Percentiles rank a stretch among this genome's conserved stretches.
phyloP scores from a whole-genome alignment of 2,113 vertebrate species.

The Procapra przewalskii region DNA sequence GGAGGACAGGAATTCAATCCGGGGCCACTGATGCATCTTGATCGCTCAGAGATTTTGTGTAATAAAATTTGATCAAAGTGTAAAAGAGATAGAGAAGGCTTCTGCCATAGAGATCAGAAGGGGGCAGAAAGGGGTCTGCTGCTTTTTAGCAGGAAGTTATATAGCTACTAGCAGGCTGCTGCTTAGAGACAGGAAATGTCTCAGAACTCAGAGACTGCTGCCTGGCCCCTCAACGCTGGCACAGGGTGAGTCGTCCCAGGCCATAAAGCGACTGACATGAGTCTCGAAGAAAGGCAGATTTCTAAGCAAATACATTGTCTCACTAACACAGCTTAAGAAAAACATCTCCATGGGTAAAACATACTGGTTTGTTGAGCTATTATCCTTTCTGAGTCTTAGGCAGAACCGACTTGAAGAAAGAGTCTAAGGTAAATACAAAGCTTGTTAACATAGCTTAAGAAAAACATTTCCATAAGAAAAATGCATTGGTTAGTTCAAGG shows the following conservation, averaged over 20 bases:
- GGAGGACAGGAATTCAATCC: neutral
- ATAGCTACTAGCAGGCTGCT: neutral
- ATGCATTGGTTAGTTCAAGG: neutral
- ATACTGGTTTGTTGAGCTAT: neutral
- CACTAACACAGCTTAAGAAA: neutral
- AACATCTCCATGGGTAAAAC: neutral
- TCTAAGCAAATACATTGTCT: neutral
- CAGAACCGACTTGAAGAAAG: neutral
- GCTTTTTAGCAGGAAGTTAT: neutral
- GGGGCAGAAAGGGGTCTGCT: neutral
- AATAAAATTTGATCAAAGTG: neutral
- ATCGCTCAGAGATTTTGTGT: neutral
- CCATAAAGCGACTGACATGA: neutral
- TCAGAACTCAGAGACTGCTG: neutral
- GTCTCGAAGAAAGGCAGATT: neutral
- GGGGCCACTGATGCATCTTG: neutral
- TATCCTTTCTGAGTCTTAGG: neutral
- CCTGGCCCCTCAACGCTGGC: neutral
- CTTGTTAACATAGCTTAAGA: neutral
- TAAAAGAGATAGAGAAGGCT: neutral
- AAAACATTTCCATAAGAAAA: neutral
- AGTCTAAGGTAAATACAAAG: neutral
- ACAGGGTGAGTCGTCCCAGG: neutral
- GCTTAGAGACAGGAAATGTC: neutral
- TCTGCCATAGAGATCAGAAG: neutral